phyloP scores from a whole-genome alignment of 2,113 vertebrate genomes.

The Struthidea cinerea region DNA sequence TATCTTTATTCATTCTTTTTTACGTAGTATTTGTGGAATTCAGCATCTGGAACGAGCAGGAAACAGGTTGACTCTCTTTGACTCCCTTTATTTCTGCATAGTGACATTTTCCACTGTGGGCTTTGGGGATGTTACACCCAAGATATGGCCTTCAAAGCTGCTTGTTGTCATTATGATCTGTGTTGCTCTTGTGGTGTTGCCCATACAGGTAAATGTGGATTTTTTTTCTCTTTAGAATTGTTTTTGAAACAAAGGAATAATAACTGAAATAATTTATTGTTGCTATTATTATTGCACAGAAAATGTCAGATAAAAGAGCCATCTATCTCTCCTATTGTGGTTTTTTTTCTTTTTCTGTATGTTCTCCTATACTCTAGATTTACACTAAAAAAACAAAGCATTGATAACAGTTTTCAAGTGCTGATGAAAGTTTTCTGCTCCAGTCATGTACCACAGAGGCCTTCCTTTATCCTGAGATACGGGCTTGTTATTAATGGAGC shows the following conservation, averaged over 20 bases:
- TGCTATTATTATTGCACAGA: background rate
- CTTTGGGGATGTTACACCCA: slow-evolving; percentile 84
- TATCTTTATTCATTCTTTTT: slow-evolving; percentile 51
- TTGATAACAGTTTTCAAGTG: background rate
- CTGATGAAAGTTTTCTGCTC: background rate
- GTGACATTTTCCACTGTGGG: slow-evolving; percentile 89
- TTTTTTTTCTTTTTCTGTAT: background rate
- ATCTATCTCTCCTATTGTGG: background rate
- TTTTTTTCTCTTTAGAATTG: background rate
- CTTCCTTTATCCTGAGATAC: background rate
- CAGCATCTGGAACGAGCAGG: slow-evolving; percentile 86
- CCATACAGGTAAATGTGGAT: slow-evolving; percentile 78
- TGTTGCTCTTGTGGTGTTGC: slow-evolving; percentile 83
- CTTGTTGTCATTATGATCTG: slow-evolving; percentile 88
- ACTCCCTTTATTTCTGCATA: slow-evolving; percentile 88
- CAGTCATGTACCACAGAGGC: background rate
- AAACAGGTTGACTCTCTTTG: slow-evolving; percentile 80
- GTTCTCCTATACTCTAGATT: background rate
- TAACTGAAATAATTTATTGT: background rate
- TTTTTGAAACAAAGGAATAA: background rate
- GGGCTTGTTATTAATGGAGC: background rate
- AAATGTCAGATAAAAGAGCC: background rate
- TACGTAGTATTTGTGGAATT: slow-evolving; percentile 84
- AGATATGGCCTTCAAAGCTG: slow-evolving; percentile 85
- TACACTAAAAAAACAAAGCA: background rate